Percentiles rank a stretch among this genome's conserved stretches.
Conservation (phyloP, 37 sponge, comb jelly and placozoan species). For the Ianthella basta region DNA sequence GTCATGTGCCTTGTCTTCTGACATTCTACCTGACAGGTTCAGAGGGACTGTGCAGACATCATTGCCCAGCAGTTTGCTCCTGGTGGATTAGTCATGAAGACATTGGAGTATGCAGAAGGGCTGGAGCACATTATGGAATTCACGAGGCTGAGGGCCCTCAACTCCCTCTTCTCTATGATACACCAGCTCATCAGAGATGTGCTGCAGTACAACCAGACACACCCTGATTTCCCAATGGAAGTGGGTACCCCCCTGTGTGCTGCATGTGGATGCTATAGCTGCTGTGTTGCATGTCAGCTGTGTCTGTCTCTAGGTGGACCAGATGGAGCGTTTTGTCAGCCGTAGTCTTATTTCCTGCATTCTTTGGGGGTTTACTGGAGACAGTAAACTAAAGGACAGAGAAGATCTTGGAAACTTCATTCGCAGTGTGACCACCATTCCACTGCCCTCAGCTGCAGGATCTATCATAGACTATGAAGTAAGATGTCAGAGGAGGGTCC, state of each 20-base stretch:
- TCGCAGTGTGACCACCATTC: conserved; percentile 88
- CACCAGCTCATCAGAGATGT: conserved; percentile 86
- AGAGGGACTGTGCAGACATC: conserved; percentile 84
- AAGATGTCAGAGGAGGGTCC: not conserved
- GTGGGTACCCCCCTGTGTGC: conserved; percentile 42
- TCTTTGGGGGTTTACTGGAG: conserved; percentile 95
- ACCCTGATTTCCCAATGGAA: conserved; percentile 95
- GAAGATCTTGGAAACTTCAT: conserved; percentile 91
- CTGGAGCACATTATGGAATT: conserved; percentile 98
- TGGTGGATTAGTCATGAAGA: conserved; percentile 79
- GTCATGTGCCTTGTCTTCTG: conserved; percentile 63
- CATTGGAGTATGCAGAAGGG: conserved; percentile 73
- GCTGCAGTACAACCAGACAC: conserved; percentile 88
- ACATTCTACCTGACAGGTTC: conserved; percentile 60
- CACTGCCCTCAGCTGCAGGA: conserved; percentile 73
- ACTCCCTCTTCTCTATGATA: conserved; percentile 95
- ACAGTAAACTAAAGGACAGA: conserved; percentile 78
- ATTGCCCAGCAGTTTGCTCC: conserved; percentile 78
- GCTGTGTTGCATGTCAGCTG: not conserved
- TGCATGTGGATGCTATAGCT: not conserved
- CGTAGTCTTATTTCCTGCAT: conserved; percentile 86
- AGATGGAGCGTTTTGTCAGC: conserved; percentile 85
- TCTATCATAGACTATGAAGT: conserved; percentile 97
- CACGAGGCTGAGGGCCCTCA: conserved; percentile 88
- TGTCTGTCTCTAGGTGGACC: conserved; percentile 54